Base-by-base conservation (phyloP, 2,888 invertebrate genomes). In the Cantharis nigra region DNA sequence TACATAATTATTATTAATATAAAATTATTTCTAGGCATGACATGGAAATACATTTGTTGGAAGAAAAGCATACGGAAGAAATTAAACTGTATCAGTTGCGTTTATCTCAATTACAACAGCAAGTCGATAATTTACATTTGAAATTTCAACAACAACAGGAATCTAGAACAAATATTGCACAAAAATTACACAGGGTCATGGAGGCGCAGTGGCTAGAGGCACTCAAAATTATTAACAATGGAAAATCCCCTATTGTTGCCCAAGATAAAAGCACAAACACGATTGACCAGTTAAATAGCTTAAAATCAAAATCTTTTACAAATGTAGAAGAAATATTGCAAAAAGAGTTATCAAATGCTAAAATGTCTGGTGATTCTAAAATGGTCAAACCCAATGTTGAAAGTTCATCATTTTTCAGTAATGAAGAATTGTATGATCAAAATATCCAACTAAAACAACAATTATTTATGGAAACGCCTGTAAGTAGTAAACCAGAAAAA, bases 171-270 rank as follows among this genome's bases (percentile, higher is more conserved):
- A 92, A 93, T 83, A 90, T 95, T 67, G 95, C 94, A 1, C 91
- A 94, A 76, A 93, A 95, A 85, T 88, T 96, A 78, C 95, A 95
- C 86, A 90, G 90, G 78, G 85, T 88, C 5, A 95, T 96, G 95
- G 94, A 96, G 88, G 90, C 92, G 9, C 95, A 96, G 86, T 95
- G 95, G 95, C 90, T 93, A 62, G 94, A 95, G 85, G 94, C 95
- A 2, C 87, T 95, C 49, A 91, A 90, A 82, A 94, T 94, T 77
- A 91, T 95, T 71, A 87, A 83, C 71, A 81, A 82, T 18, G 83
- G 83, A 10, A 85, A 83, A 76, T 87, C 85, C 77, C 85, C 86
- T 0, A 78, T 82, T 18, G 49, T 73, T 63, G 79, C 72, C 67
- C 77, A 67, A 71, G 80, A 74, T 63, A 79, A 76, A 71, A 71